Conservation (phyloP, 2,888 invertebrate genomes). For the Prenolepis imparis region DNA sequence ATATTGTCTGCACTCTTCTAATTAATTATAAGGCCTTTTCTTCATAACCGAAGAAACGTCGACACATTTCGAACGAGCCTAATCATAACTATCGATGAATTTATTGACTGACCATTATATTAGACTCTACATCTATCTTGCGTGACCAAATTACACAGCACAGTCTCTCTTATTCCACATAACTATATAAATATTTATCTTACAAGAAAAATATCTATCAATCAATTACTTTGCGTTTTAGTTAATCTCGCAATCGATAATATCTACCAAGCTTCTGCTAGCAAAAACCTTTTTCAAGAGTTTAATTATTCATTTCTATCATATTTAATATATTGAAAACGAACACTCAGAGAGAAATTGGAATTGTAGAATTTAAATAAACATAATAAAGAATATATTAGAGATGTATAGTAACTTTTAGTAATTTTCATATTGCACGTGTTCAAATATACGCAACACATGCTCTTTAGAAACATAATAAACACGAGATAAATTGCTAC, state of each 20-base stretch:
- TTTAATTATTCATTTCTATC: constrained; percentile 10
- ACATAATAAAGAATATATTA: constrained; percentile 8
- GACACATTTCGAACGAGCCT: constrained; percentile 42
- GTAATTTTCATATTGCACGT: constrained; percentile 31
- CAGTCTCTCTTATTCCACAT: constrained; percentile 69
- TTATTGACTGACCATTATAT: constrained; percentile 84
- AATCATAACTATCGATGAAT: constrained; percentile 52
- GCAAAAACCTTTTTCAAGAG: constrained; percentile 19
- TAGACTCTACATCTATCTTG: constrained; percentile 82
- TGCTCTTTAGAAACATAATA: constrained; percentile 24
- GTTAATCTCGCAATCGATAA: constrained; percentile 8
- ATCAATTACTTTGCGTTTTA: constrained; percentile 17
- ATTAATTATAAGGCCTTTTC: constrained; percentile 46
- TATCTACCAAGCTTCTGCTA: constrained; percentile 22
- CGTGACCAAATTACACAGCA: constrained; percentile 45
- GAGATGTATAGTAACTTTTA: constrained; percentile 27
- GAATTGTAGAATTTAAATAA: constrained; percentile 11
- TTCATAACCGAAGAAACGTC: constrained; percentile 49
- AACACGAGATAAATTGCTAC: constrained; percentile 35
- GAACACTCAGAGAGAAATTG: neutral
- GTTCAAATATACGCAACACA: constrained; percentile 32
- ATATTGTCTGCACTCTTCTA: constrained; percentile 67
- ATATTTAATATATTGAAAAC: constrained; percentile 16
- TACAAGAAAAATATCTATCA: constrained; percentile 6
- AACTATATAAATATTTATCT: constrained; percentile 56